A percentile compares a stretch with the other conserved stretches of the same genome.
These are phyloP conservation scores for Poecilia latipinna DNA, from an alignment of 2,113 vertebrate genomes.

Conservation along the genomic window DNA sequence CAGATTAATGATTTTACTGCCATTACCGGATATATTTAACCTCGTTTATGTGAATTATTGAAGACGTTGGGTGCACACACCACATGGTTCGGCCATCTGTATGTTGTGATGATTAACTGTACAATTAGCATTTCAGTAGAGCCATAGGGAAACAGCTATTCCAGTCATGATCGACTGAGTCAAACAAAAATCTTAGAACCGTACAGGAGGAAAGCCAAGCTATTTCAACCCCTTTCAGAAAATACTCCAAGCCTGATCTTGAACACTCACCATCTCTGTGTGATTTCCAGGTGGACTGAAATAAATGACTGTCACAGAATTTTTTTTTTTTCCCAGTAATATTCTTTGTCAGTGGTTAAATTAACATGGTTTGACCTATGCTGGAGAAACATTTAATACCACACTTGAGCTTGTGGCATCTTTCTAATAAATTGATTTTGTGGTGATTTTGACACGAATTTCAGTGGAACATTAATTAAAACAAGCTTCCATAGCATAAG, in stretches of 20 bases:
- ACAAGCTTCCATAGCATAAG: constrained; percentile 11
- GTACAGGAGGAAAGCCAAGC: not conserved
- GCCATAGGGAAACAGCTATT: constrained; percentile 40
- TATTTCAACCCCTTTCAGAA: not conserved
- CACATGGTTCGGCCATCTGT: constrained; percentile 76
- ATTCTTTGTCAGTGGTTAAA: constrained; percentile 17
- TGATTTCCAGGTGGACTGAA: not conserved
- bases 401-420: not conserved
- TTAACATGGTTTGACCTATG: not conserved
- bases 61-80: constrained; percentile 45
- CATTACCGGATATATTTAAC: constrained; percentile 64
- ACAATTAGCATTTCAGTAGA: constrained; percentile 39
- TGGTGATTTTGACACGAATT: not conserved
- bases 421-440: not conserved
- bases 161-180: constrained; percentile 38
- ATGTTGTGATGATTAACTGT: constrained; percentile 44
- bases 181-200: constrained; percentile 25
- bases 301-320: constrained; percentile 14
- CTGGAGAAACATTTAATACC: not conserved
- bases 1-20: constrained; percentile 47
- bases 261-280: not conserved
- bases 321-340: not conserved
- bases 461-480: constrained; percentile 3
- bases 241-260: not conserved
- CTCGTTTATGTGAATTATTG: constrained; percentile 67